Percentiles rank a stretch among this genome's conserved stretches.
phyloP scores from a whole-genome alignment of 2,113 vertebrate species.

The Acinonyx jubatus region DNA sequence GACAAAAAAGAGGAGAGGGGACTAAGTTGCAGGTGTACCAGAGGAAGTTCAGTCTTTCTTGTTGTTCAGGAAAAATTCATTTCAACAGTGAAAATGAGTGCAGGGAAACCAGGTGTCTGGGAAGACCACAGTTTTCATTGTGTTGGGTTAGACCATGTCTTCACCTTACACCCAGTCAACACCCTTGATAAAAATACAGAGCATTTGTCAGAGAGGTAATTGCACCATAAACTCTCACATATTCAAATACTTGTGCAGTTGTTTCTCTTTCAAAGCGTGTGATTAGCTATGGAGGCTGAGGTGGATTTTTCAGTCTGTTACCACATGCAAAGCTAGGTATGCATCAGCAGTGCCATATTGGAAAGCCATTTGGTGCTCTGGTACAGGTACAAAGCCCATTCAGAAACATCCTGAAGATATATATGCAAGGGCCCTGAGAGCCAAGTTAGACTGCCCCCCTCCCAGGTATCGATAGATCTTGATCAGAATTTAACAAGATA shows the following conservation, averaged over 20 bases:
- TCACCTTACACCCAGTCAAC: not conserved
- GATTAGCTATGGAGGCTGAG: not conserved
- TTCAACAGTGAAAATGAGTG: not conserved
- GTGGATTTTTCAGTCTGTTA: not conserved
- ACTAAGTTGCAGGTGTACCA: not conserved
- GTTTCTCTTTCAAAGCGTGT: not conserved
- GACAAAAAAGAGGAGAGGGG: not conserved
- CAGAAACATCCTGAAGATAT: not conserved
- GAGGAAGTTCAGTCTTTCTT: not conserved
- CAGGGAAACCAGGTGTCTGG: not conserved
- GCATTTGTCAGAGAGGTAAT: not conserved
- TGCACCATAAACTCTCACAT: fast-evolving
- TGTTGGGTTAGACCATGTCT: not conserved
- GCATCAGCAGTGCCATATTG: fast-evolving
- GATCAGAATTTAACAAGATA: not conserved
- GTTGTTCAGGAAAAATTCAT: not conserved
- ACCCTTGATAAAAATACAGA: not conserved
- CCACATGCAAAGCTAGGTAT: not conserved
- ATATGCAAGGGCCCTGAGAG: not conserved
- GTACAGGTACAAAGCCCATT: not conserved
- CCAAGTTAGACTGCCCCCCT: not conserved
- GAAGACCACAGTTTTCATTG: not conserved
- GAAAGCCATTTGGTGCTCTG: not conserved
- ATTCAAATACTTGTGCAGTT: not conserved
- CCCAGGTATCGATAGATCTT: not conserved